phyloP scores from a whole-genome alignment of 1,140 invertebrate genomes.

The Drosophila pectinifera region DNA sequence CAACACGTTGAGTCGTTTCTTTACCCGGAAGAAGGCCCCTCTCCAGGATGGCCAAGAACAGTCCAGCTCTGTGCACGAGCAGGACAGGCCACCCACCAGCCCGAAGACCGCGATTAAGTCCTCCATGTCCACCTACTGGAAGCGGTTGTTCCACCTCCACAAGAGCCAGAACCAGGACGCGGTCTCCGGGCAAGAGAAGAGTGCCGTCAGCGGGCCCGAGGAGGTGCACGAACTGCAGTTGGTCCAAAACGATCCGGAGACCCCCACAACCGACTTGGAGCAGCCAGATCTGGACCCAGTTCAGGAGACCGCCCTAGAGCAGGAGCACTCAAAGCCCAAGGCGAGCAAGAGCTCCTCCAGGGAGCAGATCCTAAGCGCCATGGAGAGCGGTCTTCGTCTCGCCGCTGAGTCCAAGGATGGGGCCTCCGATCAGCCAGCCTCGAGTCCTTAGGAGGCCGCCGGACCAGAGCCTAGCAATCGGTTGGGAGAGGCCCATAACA shows the following conservation, averaged over 20 bases:
- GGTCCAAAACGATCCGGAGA: slow-evolving; percentile 32
- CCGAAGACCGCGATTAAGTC: slow-evolving; percentile 54
- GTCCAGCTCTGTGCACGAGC: background rate
- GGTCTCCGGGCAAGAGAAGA: background rate
- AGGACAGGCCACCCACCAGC: slow-evolving; percentile 31
- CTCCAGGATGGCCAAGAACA: slow-evolving; percentile 24
- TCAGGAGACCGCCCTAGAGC: background rate
- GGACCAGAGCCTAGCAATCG: background rate
- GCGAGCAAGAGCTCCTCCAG: background rate
- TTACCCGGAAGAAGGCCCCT: slow-evolving; percentile 43
- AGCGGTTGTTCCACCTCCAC: slow-evolving; percentile 60
- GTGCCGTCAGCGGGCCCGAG: slow-evolving; percentile 8
- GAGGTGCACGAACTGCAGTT: slow-evolving; percentile 33
- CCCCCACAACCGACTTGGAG: background rate
- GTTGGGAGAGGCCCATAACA: background rate
- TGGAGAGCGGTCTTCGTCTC: background rate
- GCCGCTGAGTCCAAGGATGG: background rate
- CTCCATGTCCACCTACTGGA: slow-evolving; percentile 70
- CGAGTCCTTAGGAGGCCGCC: too few relatives aligned
- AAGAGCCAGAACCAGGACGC: slow-evolving; percentile 29
- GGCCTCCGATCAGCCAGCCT: background rate
- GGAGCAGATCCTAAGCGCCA: background rate
- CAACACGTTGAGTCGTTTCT: slow-evolving; percentile 48
- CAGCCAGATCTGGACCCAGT: background rate
- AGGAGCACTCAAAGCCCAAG: background rate